These are phyloP conservation scores for Acanthisitta chloris DNA, from an alignment of 2,113 vertebrate genomes.

Conservation along the genomic window DNA sequence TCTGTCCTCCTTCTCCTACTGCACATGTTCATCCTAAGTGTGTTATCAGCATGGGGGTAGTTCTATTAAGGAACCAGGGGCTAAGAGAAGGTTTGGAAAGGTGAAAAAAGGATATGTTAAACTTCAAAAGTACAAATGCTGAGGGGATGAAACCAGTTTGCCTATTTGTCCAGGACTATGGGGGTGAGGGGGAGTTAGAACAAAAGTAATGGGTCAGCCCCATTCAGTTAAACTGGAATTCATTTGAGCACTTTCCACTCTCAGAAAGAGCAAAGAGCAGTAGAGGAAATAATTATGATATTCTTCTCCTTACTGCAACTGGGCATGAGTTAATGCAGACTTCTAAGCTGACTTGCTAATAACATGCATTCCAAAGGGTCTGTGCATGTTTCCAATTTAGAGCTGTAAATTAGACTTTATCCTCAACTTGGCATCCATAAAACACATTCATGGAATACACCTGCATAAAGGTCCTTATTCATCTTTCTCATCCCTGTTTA, in stretches of 20 bases:
- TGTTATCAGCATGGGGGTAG: neutral
- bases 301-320: slow-evolving; percentile 41
- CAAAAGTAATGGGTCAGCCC: neutral
- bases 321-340: slow-evolving; percentile 37
- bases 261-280: neutral
- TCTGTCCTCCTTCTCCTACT: neutral
- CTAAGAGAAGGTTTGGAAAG: neutral
- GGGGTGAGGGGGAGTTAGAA: neutral
- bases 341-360: slow-evolving; percentile 42
- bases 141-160: neutral
- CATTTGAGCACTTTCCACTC: neutral
- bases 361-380: slow-evolving; percentile 17
- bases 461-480: slow-evolving; percentile 9
- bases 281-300: slow-evolving; percentile 41
- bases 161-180: neutral
- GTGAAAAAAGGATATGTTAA: neutral
- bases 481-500: neutral
- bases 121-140: neutral
- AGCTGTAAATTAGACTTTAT: slow-evolving; percentile 60
- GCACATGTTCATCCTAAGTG: neutral
- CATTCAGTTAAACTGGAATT: neutral
- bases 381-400: slow-evolving; percentile 48
- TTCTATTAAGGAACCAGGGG: neutral
- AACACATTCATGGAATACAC: slow-evolving; percentile 2
- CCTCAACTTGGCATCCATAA: slow-evolving; percentile 13